phyloP scores from a whole-genome alignment of 2,797 vertebrate genomes.

The Pseudomugil tenellus region DNA sequence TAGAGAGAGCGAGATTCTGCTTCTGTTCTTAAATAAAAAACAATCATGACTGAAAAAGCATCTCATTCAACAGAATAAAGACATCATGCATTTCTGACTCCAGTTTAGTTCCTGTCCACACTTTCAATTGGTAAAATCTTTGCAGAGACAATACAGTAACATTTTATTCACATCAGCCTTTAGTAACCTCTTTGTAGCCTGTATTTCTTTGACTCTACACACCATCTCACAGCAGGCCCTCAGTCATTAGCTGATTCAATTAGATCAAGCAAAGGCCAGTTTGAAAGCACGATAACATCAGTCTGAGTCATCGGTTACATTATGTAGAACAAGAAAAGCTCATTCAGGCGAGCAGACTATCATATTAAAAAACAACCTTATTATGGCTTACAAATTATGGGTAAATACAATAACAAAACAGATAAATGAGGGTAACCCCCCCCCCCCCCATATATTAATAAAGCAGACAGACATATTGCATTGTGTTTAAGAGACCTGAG shows the following conservation, averaged over 20 bases:
- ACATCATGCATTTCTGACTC: neutral
- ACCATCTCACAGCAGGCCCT: conserved; percentile 18
- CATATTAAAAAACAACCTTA: neutral
- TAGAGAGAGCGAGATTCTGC: too few relatives aligned
- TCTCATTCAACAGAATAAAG: neutral
- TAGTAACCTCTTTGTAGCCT: neutral
- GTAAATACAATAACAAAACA: neutral
- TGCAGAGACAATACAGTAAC: neutral
- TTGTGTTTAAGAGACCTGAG: neutral
- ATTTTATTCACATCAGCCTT: neutral
- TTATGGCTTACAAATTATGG: neutral
- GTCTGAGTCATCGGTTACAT: neutral
- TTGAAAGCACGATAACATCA: neutral
- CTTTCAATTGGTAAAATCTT: neutral
- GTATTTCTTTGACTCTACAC: conserved; percentile 4
- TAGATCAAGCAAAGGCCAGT: neutral
- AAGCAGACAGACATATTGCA: neutral
- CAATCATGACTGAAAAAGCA: neutral
- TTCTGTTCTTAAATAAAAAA: neutral
- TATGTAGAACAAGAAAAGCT: neutral
- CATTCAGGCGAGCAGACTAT: neutral
- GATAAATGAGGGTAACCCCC: too few relatives aligned
- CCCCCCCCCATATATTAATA: too few relatives aligned
- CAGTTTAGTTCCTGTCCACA: neutral
- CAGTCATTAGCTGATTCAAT: conserved; percentile 12